Evolutionary conservation across 2,888 invertebrate species (phyloP), one percentile per base, ranked within the genome.

Genomic region (Drosophila antonietae): DNA sequence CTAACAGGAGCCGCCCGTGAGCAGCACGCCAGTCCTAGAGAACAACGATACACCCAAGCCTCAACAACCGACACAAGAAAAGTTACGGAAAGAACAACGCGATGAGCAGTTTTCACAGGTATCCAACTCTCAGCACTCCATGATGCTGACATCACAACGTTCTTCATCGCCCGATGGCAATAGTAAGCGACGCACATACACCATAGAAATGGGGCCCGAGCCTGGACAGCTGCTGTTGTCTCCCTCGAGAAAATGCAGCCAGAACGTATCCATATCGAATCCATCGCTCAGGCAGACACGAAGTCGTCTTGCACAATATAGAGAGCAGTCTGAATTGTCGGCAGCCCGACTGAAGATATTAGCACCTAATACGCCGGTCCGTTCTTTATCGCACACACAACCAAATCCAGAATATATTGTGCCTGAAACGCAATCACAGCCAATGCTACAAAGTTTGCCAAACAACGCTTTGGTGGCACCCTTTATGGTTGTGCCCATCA

Each of bases 351-450:
- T 4, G 2, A 67, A 71, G 7, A 51, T 65, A 31, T 28, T 71
- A 5, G 62, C 72, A 28, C 73, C 71, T 5, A 68, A 88, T 47
- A 84, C 85, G 23, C 81, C 90, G 15, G 23, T 52, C 1, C 62
- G 60, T 18, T 8, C 35, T 1, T 1, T 28, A 18, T 15, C 59
- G 3, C 52, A 49, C 28, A 49, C 44, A 2, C 28, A 46, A 8
- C 39, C 59, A 15, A 68, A 72, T 15, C 53, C 60, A 1, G 89
- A 89, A 12, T 57, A 64, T 15, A 35, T 73, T 20, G 69, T 83
- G 41, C 85, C 88, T 4, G 80, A 86, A 71, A 69, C 90, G 9
- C 90, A 87, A 37, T 59, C 78, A 4, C 47, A 49, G 15, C 58
- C 60, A 20, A 43, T 46, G n/a, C 52, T 83, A n/a, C 78, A 86